phyloP scores from a whole-genome alignment of 2,888 invertebrate species.

The Drosophila melanosoma region DNA sequence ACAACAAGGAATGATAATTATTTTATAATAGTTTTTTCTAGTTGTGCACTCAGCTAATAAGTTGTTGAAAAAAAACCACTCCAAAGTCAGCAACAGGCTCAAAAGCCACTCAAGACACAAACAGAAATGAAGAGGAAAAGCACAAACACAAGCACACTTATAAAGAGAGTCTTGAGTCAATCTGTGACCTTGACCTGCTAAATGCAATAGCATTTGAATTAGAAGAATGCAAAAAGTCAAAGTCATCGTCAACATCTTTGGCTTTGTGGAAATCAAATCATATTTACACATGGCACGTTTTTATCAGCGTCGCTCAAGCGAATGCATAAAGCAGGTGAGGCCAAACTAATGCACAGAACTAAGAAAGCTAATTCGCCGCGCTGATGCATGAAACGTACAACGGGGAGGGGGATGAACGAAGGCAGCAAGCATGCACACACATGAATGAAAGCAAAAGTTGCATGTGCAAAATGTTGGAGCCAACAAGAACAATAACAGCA shows the following conservation, averaged over 20 bases:
- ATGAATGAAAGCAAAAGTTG: conserved; percentile 60
- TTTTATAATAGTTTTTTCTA: conserved; percentile 29
- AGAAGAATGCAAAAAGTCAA: conserved; percentile 17
- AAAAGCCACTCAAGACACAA: conserved; percentile 8
- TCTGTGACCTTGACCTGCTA: conserved; percentile 51
- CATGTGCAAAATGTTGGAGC: conserved; percentile 19
- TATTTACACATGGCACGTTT: conserved; percentile 33
- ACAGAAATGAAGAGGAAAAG: conserved; percentile 2
- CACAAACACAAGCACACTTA: neutral
- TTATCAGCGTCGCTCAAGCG: conserved; percentile 27
- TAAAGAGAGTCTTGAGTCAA: conserved; percentile 28
- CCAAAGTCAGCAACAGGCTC: conserved; percentile 29
- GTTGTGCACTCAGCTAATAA: conserved; percentile 20
- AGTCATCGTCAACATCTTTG: conserved; percentile 31
- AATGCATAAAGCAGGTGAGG: conserved; percentile 38
- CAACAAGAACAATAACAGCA: neutral
- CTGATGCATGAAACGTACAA: conserved; percentile 57
- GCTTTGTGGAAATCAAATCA: conserved; percentile 39
- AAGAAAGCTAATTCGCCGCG: conserved; percentile 62
- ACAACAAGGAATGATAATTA: neutral
- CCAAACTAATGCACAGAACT: conserved; percentile 57
- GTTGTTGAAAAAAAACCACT: conserved; percentile 14
- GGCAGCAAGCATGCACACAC: conserved; percentile 8
- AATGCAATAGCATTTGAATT: conserved; percentile 47
- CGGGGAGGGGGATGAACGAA: neutral